Percentiles rank a stretch among this genome's conserved stretches.
These are phyloP conservation scores for Cylas formicarius DNA, from an alignment of 1,140 invertebrate genomes.

Conservation along the genomic window DNA sequence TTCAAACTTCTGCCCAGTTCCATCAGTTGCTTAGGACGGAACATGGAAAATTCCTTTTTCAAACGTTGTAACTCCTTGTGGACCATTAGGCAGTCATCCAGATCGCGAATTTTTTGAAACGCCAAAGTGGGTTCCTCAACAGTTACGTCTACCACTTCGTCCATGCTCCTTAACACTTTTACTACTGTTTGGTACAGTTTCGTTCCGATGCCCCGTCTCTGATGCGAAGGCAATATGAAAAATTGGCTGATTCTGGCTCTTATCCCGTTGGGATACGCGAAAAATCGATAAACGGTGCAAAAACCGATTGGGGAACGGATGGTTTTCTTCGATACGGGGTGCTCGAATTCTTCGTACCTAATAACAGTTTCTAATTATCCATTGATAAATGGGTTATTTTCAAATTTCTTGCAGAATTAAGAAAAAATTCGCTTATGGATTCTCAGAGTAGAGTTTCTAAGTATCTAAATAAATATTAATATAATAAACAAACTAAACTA, in stretches of 20 bases:
- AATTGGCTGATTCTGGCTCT: conserved; percentile 89
- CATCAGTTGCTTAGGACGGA: conserved; percentile 17
- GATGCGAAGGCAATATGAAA: conserved; percentile 83
- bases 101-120: conserved; percentile 32
- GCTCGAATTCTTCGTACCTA: conserved; percentile 77
- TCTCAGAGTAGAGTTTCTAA: too few relatives aligned
- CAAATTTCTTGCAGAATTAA: too few relatives aligned
- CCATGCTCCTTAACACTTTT: conserved; percentile 13
- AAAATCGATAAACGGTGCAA: conserved; percentile 90
- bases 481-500: too few relatives aligned
- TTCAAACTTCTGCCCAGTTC: conserved; percentile 21
- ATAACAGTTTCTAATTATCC: too few relatives aligned
- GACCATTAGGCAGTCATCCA: conserved; percentile 21
- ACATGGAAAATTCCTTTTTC: conserved; percentile 7
- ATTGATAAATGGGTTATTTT: too few relatives aligned
- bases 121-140: conserved; percentile 31
- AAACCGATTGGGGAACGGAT: conserved; percentile 80
- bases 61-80: conserved; percentile 16
- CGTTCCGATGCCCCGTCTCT: conserved; percentile 75
- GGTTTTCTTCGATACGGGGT: conserved; percentile 48
- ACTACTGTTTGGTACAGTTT: conserved; percentile 42
- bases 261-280: conserved; percentile 80
- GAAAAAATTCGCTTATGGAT: too few relatives aligned
- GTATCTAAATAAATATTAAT: too few relatives aligned
- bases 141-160: conserved; percentile 27